Evolutionary conservation across 2,888 invertebrate species (phyloP).

Genomic region (Tuberolachnus salignus): DNA sequence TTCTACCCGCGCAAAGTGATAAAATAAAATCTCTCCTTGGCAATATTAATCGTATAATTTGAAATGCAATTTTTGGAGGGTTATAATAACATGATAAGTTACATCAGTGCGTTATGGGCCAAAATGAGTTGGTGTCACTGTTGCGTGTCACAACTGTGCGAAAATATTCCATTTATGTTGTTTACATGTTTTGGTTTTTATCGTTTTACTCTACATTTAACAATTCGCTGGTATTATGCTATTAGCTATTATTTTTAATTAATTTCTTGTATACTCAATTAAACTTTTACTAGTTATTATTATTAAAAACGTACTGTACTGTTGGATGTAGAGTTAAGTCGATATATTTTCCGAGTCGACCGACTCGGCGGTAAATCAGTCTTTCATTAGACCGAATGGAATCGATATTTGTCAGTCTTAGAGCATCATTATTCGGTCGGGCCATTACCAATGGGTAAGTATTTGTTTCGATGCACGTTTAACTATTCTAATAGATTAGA

Average conservation of each 20-base stretch:
- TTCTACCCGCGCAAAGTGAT: too few species aligned
- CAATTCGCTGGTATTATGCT: not conserved
- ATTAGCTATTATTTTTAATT: not conserved
- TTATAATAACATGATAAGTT: not conserved
- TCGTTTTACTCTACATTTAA: constrained; percentile 59
- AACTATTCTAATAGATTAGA: not conserved
- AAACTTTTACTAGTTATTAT: not conserved
- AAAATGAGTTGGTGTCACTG: constrained; percentile 28
- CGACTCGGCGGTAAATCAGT: not conserved
- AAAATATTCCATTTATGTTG: constrained; percentile 34
- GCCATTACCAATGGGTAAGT: not conserved
- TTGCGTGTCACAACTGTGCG: not conserved
- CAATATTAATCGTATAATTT: too few species aligned
- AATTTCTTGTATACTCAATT: not conserved
- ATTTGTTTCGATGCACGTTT: not conserved
- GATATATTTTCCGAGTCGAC: not conserved
- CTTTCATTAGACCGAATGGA: too few species aligned
- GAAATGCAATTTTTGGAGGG: too few species aligned
- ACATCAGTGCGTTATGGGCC: not conserved
- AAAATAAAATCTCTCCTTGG: too few species aligned
- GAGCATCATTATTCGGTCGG: not conserved
- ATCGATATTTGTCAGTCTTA: not conserved
- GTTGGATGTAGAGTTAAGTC: not conserved
- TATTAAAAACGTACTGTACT: not conserved
- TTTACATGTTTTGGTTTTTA: constrained; percentile 44